These are phyloP conservation scores for Panagrolaimus sp. DNA, from an alignment of 1,140 invertebrate genomes.

Conservation along the genomic window DNA sequence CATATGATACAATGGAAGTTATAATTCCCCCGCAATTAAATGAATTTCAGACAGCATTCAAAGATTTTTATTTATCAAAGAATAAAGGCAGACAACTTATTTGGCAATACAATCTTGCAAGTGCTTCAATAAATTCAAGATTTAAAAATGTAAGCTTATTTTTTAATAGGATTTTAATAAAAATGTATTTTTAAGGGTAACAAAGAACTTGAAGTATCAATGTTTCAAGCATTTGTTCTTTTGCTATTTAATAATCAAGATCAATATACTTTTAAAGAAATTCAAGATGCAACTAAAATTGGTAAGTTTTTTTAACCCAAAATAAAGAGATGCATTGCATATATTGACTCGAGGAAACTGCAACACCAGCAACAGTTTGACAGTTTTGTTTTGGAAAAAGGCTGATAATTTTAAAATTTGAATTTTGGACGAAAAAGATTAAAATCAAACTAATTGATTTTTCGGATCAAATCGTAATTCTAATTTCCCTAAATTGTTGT, in stretches of 20 bases:
- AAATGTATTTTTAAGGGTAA: conserved; percentile 71
- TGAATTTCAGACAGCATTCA: conserved; percentile 87
- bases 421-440: too few relatives aligned
- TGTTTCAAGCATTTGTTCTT: conserved; percentile 91
- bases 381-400: too few relatives aligned
- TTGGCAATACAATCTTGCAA: conserved; percentile 93
- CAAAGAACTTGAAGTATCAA: conserved; percentile 92
- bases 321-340: too few relatives aligned
- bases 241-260: conserved; percentile 85
- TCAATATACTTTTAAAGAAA: conserved; percentile 78
- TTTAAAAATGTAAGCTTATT: conserved; percentile 70
- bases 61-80: conserved; percentile 92
- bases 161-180: conserved; percentile 20
- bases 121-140: conserved; percentile 84
- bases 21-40: conserved; percentile 82
- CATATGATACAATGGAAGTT: conserved; percentile 82
- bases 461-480: too few relatives aligned
- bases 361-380: too few relatives aligned
- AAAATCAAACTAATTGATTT: too few relatives aligned
- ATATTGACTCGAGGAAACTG: too few relatives aligned
- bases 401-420: too few relatives aligned
- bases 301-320: too few relatives aligned
- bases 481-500: too few relatives aligned
- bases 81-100: conserved; percentile 91
- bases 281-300: conserved; percentile 73